Conservation (phyloP, 2,113 vertebrate genomes). For the Dasyurus viverrinus region DNA sequence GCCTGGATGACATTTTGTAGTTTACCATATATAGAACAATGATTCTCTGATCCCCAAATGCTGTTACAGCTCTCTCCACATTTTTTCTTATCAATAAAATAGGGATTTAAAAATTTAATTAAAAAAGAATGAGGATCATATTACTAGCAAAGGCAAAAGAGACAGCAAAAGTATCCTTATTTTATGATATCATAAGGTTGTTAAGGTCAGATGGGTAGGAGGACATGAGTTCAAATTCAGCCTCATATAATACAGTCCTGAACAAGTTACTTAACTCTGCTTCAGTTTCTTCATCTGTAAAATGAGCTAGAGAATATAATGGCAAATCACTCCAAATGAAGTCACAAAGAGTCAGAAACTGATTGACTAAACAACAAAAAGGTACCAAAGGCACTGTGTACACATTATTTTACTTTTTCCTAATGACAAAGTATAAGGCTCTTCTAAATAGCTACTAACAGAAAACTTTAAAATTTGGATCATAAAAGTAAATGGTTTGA, state of each 20-base stretch:
- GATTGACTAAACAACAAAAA: too few relatives aligned
- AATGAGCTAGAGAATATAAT: background rate
- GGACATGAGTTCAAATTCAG: background rate
- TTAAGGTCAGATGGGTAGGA: background rate
- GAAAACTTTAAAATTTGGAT: too few relatives aligned
- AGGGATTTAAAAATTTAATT: background rate
- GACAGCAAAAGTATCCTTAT: background rate
- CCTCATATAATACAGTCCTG: background rate
- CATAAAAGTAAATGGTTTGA: too few relatives aligned
- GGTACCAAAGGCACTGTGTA: too few relatives aligned
- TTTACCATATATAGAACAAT: too few relatives aligned
- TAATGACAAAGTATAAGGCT: too few relatives aligned
- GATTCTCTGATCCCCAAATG: background rate
- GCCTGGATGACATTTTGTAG: too few relatives aligned
- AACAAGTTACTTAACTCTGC: background rate
- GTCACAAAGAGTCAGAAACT: background rate
- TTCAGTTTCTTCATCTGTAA: background rate
- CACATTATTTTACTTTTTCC: too few relatives aligned
- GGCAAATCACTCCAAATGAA: background rate
- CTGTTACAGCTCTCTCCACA: background rate
- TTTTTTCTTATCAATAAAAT: slow-evolving; percentile 16
- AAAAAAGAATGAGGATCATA: background rate
- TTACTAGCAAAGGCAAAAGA: background rate
- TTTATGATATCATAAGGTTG: background rate
- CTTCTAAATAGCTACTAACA: too few relatives aligned